These are phyloP conservation scores for Cephalopachus bancanus DNA, from an alignment of 2,797 vertebrate species.

Conservation along the genomic window DNA sequence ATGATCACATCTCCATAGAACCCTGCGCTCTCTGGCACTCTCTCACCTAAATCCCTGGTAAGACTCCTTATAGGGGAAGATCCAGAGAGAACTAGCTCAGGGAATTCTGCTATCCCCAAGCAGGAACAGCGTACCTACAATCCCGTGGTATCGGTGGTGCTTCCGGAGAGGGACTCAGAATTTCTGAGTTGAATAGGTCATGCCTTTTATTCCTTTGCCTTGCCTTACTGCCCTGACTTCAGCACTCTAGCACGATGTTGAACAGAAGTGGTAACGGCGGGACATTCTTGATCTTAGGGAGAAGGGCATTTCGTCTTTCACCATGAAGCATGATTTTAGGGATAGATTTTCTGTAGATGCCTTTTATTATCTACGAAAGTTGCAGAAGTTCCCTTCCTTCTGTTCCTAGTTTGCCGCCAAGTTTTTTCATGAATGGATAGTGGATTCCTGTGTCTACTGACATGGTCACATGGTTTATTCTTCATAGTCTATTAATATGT, in stretches of 20 bases:
- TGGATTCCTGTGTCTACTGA: neutral
- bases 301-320: neutral
- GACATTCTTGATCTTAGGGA: neutral
- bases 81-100: too few relatives aligned
- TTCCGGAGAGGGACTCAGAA: too few relatives aligned
- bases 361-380: neutral
- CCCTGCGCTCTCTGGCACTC: too few relatives aligned
- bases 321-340: neutral
- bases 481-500: neutral
- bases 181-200: too few relatives aligned
- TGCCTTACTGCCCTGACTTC: neutral
- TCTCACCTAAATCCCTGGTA: too few relatives aligned
- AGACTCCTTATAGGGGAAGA: too few relatives aligned
- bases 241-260: neutral
- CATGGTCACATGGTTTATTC: neutral
- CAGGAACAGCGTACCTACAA: too few relatives aligned
- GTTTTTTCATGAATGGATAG: neutral
- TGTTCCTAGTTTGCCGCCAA: neutral
- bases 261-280: neutral
- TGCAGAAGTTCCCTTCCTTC: neutral
- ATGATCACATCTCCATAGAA: neutral
- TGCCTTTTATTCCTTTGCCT: too few relatives aligned
- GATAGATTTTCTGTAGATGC: neutral
- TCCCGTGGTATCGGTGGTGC: too few relatives aligned
- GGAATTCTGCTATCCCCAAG: too few relatives aligned